Conservation (phyloP, 2,888 invertebrate species). For the Ophioninae sp. region DNA sequence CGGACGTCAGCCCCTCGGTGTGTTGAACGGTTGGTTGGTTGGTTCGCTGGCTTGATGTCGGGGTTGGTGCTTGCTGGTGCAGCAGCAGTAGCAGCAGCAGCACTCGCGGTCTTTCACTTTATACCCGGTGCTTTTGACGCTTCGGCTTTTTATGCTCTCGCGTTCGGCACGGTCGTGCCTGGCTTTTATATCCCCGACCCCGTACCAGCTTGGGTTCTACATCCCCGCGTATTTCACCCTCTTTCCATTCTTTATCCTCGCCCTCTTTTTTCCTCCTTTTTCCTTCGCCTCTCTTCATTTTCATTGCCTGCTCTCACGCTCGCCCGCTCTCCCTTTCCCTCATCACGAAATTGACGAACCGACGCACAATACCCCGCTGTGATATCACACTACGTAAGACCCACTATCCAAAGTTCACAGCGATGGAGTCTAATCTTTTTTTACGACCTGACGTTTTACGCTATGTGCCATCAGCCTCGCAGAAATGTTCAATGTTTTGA, state of each 20-base stretch:
- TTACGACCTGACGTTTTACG: conserved; percentile 75
- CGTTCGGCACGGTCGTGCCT: conserved; percentile 67
- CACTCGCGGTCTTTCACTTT: conserved; percentile 65
- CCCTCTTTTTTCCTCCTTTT: conserved; percentile 45
- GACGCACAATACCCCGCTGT: conserved; percentile 48
- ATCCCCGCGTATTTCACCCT: conserved; percentile 44
- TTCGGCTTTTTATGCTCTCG: conserved; percentile 74
- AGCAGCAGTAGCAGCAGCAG: conserved; percentile 40
- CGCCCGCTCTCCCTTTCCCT: conserved; percentile 27
- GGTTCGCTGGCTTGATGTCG: conserved; percentile 59
- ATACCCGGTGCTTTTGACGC: conserved; percentile 74
- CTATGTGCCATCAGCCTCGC: conserved; percentile 28
- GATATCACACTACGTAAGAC: conserved; percentile 32
- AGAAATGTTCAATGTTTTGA: conserved; percentile 42
- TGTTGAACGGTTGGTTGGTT: conserved; percentile 55
- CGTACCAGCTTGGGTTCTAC: conserved; percentile 51
- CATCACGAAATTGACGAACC: conserved; percentile 26
- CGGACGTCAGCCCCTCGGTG: conserved; percentile 65
- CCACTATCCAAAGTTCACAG: conserved; percentile 16
- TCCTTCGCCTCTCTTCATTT: conserved; percentile 59
- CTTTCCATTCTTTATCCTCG: conserved; percentile 18
- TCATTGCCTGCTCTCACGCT: conserved; percentile 56
- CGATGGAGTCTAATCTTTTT: conserved; percentile 71
- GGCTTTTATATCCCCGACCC: conserved; percentile 74
- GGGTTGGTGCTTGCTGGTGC: conserved; percentile 30